These are phyloP conservation scores for Bufo bufo DNA, from an alignment of 2,113 vertebrate species.

Conservation along the genomic window DNA sequence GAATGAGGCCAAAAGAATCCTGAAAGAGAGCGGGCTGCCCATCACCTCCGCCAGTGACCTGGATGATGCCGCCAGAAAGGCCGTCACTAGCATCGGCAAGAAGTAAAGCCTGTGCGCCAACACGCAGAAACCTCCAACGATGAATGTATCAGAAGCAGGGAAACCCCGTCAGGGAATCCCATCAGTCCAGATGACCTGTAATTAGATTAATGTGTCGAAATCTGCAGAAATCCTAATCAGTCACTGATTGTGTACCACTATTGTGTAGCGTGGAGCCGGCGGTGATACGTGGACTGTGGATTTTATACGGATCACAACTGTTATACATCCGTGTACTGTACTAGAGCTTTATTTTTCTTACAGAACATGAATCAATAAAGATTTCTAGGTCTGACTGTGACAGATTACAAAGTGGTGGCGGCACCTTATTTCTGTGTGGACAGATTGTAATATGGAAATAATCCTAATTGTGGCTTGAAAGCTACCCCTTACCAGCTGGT, in stretches of 20 bases:
- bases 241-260: slow-evolving; percentile 11
- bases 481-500: too few species aligned
- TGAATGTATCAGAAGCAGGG: slow-evolving; percentile 28
- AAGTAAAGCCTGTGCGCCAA: slow-evolving; percentile 68
- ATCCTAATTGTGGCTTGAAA: not conserved
- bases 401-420: not conserved
- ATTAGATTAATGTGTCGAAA: not conserved
- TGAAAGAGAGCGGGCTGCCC: slow-evolving; percentile 88
- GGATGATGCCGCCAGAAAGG: slow-evolving; percentile 94
- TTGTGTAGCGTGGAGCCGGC: not conserved
- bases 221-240: slow-evolving; percentile 4
- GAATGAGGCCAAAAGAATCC: slow-evolving; percentile 87
- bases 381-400: not conserved
- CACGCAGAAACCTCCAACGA: slow-evolving; percentile 5
- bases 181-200: not conserved
- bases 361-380: not conserved
- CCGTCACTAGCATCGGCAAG: slow-evolving; percentile 83
- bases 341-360: not conserved
- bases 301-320: not conserved
- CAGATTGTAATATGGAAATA: not conserved
- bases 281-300: not conserved
- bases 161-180: not conserved
- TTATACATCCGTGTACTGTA: not conserved
- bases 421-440: not conserved
- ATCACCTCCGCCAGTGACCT: slow-evolving; percentile 86